phyloP scores from a whole-genome alignment of 2,797 vertebrate genomes.

The Myripristis murdjan region DNA sequence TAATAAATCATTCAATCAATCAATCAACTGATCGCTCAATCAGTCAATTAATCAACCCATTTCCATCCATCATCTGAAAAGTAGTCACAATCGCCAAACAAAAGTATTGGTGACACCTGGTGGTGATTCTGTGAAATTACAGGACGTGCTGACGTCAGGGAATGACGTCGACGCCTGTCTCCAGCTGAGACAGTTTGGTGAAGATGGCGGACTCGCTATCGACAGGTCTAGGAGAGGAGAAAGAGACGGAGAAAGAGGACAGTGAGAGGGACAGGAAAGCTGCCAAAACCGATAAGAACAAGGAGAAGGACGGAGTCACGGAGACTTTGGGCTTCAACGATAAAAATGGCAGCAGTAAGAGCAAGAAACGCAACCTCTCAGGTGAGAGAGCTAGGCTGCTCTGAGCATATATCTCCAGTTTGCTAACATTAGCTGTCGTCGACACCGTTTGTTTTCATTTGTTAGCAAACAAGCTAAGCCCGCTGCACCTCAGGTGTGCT shows the following conservation, averaged over 20 bases:
- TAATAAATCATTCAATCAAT: not conserved
- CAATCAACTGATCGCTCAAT: not conserved
- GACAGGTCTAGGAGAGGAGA: constrained; percentile 82
- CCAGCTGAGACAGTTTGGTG: constrained; percentile 72
- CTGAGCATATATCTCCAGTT: constrained; percentile 21
- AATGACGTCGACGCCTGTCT: constrained; percentile 71
- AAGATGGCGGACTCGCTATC: constrained; percentile 88
- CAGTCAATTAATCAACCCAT: not conserved
- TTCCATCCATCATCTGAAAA: not conserved
- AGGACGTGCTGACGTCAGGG: constrained; percentile 66
- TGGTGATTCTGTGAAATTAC: constrained; percentile 9
- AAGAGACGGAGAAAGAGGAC: constrained; percentile 82
- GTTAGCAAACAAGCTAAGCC: not conserved
- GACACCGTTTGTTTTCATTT: not conserved
- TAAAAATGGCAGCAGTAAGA: constrained; percentile 82
- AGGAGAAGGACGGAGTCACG: constrained; percentile 77
- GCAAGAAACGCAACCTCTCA: constrained; percentile 87
- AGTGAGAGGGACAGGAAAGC: constrained; percentile 71
- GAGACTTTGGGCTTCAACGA: constrained; percentile 91
- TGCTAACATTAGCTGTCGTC: constrained; percentile 33
- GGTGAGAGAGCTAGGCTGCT: constrained; percentile 87
- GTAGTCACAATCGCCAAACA: not conserved
- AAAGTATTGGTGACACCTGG: constrained; percentile 32
- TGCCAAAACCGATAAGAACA: constrained; percentile 48
- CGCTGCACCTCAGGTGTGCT: not conserved